phyloP scores from a whole-genome alignment of 2,888 invertebrate genomes.

The Melinaea marsaeus region DNA sequence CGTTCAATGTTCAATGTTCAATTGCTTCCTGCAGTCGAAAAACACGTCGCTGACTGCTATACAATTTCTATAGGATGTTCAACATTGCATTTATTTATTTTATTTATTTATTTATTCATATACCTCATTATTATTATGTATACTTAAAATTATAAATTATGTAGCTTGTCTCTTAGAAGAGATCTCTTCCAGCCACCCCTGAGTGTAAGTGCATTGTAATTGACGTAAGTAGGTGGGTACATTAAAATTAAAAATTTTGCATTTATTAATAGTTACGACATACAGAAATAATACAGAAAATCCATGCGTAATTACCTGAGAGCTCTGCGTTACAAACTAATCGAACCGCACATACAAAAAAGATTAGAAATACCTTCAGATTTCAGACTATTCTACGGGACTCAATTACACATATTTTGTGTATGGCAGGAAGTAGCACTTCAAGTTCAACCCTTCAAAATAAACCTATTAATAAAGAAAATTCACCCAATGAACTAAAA shows the following conservation, averaged over 20 bases:
- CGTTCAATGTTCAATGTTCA: constrained; percentile 35
- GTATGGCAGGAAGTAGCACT: constrained; percentile 11
- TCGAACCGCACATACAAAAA: background rate
- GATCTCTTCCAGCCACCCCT: too few species aligned
- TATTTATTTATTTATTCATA: too few species aligned
- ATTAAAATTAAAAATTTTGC: too few species aligned
- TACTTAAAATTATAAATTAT: too few species aligned
- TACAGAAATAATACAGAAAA: constrained; percentile 10
- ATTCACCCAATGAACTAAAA: background rate
- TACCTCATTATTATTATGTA: too few species aligned
- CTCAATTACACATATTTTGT: constrained; percentile 7
- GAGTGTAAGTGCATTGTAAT: too few species aligned
- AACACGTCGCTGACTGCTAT: constrained; percentile 23
- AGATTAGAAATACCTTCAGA: background rate
- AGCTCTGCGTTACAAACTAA: background rate
- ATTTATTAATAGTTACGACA: constrained; percentile 13
- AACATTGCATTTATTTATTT: too few species aligned
- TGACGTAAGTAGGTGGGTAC: too few species aligned
- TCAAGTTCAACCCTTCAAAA: background rate
- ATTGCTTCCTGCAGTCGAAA: constrained; percentile 30
- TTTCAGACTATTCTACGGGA: background rate
- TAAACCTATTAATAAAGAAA: constrained; percentile 3
- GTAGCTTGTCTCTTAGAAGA: too few species aligned
- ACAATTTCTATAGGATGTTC: constrained; percentile 12
- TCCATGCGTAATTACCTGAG: constrained; percentile 8